A percentile compares a stretch with the other conserved stretches of the same genome.
Evolutionary conservation across 2,113 vertebrate genomes (phyloP).

Genomic region (Mugil cephalus): DNA sequence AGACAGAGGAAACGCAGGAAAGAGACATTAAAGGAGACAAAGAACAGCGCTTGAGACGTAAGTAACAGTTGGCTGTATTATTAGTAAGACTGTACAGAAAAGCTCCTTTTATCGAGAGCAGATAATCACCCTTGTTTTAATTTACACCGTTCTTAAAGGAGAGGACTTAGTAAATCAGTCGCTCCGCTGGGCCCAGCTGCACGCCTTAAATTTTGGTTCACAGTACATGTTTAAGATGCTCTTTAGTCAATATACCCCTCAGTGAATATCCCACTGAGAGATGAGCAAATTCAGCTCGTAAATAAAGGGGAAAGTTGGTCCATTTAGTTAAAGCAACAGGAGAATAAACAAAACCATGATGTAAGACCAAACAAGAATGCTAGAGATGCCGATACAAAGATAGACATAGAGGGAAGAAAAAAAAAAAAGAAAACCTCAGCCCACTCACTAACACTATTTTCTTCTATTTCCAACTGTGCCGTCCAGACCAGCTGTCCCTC

Average conservation of each 20-base stretch:
- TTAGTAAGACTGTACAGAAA: constrained; percentile 18
- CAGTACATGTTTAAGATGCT: constrained; percentile 42
- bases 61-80: constrained; percentile 12
- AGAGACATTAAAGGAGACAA: constrained; percentile 32
- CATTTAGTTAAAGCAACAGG: constrained; percentile 16
- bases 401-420: constrained; percentile 17
- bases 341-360: constrained; percentile 10
- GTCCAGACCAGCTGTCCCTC: constrained; percentile 50
- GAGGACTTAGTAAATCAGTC: constrained; percentile 35
- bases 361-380: constrained; percentile 15
- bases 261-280: constrained; percentile 44
- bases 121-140: constrained; percentile 12
- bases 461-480: constrained; percentile 33
- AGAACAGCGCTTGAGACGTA: constrained; percentile 4
- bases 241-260: constrained; percentile 30
- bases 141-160: constrained; percentile 22
- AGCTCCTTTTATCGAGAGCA: constrained; percentile 12
- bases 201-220: constrained; percentile 41
- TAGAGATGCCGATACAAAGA: constrained; percentile 19
- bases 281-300: constrained; percentile 35
- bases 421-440: not conserved
- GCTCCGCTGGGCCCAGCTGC: constrained; percentile 33
- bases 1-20: constrained; percentile 6
- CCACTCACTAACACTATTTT: constrained; percentile 17
- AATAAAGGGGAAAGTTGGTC: constrained; percentile 37